Percentiles rank a stretch among this genome's conserved stretches.
Evolutionary conservation across 1,140 invertebrate genomes (phyloP).

Genomic region (Arctopsyche grandis): DNA sequence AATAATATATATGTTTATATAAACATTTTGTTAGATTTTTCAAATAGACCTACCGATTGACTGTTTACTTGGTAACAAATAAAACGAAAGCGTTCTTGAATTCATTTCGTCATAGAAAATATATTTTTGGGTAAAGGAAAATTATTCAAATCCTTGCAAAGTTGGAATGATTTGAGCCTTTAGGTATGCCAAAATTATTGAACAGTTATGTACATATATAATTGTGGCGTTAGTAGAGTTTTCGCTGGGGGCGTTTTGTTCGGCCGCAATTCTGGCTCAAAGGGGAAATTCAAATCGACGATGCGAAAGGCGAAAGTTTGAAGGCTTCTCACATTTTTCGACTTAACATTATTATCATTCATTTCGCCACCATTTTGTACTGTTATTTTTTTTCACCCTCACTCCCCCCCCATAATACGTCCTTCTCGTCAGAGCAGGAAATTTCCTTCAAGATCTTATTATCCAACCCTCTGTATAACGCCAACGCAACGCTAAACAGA

Average conservation of each 20-base stretch:
- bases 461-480: not conserved
- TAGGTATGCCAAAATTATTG: not conserved
- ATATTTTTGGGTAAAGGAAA: no score
- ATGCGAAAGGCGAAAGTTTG: conserved; percentile 1
- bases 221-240: not conserved
- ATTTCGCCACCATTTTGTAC: not conserved
- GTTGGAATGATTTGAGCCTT: not conserved
- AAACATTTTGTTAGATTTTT: no score
- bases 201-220: not conserved
- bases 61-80: no score
- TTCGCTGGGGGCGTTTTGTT: not conserved
- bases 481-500: not conserved
- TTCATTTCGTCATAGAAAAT: no score
- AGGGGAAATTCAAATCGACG: conserved; percentile 10
- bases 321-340: conserved; percentile 1
- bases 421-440: not conserved
- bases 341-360: conserved; percentile 3
- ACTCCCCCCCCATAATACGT: not conserved
- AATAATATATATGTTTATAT: no score
- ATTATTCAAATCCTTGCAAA: not conserved
- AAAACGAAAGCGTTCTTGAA: no score
- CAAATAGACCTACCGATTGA: no score
- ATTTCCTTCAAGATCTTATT: not conserved
- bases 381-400: conserved; percentile 1
- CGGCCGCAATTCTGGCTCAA: not conserved